Percentiles rank a stretch among this genome's conserved stretches.
Evolutionary conservation across 2,113 vertebrate genomes (phyloP).

Genomic region (Pycnonotus jocosus): DNA sequence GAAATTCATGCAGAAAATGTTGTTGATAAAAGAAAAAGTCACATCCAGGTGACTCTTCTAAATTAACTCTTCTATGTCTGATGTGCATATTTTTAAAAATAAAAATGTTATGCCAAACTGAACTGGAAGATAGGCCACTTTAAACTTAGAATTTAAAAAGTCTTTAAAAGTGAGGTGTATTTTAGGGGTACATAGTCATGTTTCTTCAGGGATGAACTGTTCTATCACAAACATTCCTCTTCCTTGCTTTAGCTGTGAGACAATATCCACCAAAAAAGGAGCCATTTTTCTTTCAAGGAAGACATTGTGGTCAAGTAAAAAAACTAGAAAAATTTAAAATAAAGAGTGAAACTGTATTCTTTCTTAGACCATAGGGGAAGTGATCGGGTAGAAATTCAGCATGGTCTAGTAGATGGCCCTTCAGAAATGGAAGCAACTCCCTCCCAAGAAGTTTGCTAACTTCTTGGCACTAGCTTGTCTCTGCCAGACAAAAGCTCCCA

Average conservation of each 20-base stretch:
- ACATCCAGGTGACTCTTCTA: neutral
- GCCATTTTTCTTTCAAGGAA: neutral
- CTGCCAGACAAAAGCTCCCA: neutral
- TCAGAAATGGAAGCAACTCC: neutral
- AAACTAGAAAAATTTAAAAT: neutral
- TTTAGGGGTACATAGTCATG: neutral
- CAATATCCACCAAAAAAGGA: neutral
- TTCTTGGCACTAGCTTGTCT: neutral
- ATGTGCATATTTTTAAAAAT: neutral
- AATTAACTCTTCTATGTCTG: neutral
- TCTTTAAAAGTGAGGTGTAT: neutral
- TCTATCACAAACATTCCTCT: neutral
- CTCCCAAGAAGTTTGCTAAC: too few species aligned
- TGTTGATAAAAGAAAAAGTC: neutral
- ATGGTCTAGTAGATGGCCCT: neutral
- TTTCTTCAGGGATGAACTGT: neutral
- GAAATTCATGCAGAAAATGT: neutral
- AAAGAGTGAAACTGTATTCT: neutral
- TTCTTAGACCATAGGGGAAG: neutral
- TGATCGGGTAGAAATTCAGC: neutral
- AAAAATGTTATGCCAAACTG: neutral
- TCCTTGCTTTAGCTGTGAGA: neutral
- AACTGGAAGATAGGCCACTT: neutral
- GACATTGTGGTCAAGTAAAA: neutral
- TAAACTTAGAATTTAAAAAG: neutral